Evolutionary conservation across 2,797 vertebrate species (phyloP).

Genomic region (Cyprinella venusta): DNA sequence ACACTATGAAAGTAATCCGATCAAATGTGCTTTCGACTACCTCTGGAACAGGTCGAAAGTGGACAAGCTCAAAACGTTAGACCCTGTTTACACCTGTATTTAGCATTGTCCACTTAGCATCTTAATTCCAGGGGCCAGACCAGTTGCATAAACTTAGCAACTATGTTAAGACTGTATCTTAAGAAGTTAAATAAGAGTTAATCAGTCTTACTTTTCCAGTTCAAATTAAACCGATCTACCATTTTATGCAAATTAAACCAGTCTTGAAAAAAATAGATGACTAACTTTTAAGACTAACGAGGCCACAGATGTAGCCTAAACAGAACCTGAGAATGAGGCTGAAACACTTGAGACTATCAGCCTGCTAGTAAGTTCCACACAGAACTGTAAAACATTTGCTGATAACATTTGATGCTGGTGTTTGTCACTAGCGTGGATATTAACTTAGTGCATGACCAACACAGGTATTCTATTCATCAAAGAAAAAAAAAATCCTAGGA

Average conservation of each 20-base stretch:
- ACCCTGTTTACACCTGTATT: neutral
- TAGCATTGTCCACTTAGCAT: neutral
- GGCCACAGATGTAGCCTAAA: neutral
- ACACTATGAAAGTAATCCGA: no score
- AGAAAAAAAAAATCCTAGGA: no score
- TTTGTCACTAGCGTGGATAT: constrained; percentile 2
- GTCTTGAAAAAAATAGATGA: no score
- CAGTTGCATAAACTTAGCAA: neutral
- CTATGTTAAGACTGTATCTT: neutral
- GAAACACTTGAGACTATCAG: neutral
- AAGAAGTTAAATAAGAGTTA: neutral
- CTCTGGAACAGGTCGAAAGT: no score
- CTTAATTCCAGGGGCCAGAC: neutral
- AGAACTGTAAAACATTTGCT: neutral
- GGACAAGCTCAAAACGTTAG: neutral
- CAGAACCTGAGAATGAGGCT: neutral
- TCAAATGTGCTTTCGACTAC: no score
- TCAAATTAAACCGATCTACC: neutral
- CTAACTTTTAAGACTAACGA: neutral
- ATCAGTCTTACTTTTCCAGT: neutral
- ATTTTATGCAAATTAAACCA: neutral
- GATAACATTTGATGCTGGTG: constrained; percentile 12
- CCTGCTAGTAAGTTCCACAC: neutral
- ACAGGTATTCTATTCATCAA: no score
- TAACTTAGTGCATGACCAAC: neutral